Conservation (phyloP, 37 sponge, comb jelly and placozoan species). For the Bolinopsis microptera region DNA sequence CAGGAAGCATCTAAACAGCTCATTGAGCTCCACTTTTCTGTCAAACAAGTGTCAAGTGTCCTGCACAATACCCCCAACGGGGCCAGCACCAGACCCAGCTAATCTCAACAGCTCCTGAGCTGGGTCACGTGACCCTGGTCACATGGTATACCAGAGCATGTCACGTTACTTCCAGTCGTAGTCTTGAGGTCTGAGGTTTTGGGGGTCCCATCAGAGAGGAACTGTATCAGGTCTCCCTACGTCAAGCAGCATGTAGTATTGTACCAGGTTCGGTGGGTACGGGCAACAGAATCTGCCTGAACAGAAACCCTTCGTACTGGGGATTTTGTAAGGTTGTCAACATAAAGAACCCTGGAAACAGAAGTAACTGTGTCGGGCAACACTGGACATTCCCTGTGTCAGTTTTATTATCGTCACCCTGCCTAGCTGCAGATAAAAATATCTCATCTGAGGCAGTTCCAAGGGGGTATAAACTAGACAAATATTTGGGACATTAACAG, state of each 20-base stretch:
- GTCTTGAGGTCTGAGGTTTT: neutral
- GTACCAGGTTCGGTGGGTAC: neutral
- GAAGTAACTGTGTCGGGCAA: neutral
- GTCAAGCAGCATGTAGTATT: too few species aligned
- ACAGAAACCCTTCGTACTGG: neutral
- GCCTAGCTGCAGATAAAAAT: too few species aligned
- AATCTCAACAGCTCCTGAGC: neutral
- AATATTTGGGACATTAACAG: too few species aligned
- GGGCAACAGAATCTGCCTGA: neutral
- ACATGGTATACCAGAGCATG: neutral
- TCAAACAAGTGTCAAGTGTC: neutral
- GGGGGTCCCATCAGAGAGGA: neutral
- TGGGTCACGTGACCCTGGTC: neutral
- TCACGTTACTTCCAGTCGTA: neutral
- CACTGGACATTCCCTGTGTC: too few species aligned
- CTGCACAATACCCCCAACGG: too few species aligned
- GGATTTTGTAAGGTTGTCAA: neutral
- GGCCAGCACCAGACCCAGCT: too few species aligned
- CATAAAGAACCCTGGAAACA: neutral
- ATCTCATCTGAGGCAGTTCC: too few species aligned
- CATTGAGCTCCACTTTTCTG: neutral
- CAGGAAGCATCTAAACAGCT: neutral
- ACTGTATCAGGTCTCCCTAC: neutral
- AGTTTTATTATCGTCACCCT: too few species aligned
- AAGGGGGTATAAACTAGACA: too few species aligned